Evolutionary conservation across 2,797 vertebrate genomes (phyloP).

Genomic region (Tauraco hartlaubi): DNA sequence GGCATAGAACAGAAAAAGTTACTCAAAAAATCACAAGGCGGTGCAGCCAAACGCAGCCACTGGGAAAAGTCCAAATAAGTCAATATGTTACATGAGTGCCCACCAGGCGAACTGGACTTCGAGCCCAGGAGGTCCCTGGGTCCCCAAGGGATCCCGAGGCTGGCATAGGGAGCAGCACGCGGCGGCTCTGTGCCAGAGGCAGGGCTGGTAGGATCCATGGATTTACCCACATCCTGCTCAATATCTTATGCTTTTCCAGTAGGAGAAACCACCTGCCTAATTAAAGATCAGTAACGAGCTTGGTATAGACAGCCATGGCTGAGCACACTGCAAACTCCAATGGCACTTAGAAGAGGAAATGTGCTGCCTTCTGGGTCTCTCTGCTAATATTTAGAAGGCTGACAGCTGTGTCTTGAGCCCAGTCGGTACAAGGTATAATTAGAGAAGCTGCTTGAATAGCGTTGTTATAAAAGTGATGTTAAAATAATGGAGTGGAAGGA

Average conservation of each 20-base stretch:
- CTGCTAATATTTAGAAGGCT: slow-evolving; percentile 11
- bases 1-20: background rate
- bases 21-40: background rate
- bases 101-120: background rate
- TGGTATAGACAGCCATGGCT: background rate
- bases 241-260: background rate
- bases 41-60: background rate
- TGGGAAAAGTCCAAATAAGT: slow-evolving; percentile 22
- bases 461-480: slow-evolving; percentile 32
- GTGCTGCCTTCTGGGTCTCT: slow-evolving; percentile 14
- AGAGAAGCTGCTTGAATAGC: slow-evolving; percentile 22
- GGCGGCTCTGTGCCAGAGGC: rapidly evolving
- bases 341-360: background rate
- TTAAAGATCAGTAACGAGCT: background rate
- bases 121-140: background rate
- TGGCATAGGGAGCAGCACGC: background rate
- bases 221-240: background rate
- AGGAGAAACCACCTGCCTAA: slow-evolving; percentile 23
- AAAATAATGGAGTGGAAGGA: slow-evolving; percentile 39
- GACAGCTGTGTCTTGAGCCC: background rate
- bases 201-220: background rate
- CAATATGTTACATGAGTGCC: background rate
- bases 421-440: background rate
- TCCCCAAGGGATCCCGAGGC: background rate
- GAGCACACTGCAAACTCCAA: background rate